Evolutionary conservation across 2,888 invertebrate genomes (phyloP), one percentile per base, ranked within the genome.

Genomic region (Atethmia centrago): DNA sequence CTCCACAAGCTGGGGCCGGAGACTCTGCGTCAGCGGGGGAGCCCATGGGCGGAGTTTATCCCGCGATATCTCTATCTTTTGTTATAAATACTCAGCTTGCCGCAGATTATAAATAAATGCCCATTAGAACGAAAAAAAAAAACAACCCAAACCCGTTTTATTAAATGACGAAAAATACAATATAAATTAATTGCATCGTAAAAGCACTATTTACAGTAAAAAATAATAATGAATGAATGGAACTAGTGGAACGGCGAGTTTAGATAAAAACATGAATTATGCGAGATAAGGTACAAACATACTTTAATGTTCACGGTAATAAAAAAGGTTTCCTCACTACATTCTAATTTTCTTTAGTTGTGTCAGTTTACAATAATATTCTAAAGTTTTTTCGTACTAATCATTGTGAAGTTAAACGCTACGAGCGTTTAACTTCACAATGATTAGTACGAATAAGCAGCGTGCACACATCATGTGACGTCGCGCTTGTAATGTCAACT

Each of bases 321-420:
- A 49, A 77, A 28, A 36, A 45, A 61, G 31, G 21, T 61, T 71
- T 19, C 16, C n/a, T n/a, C 14, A 42, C 25, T n/a, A 45, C n/a
- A 58, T 25, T 53, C 36, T 36, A 21, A 53, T 36, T 56, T 47
- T 49, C 28, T 2, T 47, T 58, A 10, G 62, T 45, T 40, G 42
- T 45, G 19, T 62, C 19, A 45, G 45, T 62, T 19, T 21, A 8
- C 25, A 49, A 58, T 40, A 28, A n/a, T 10, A 49, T 49, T 49
- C n/a, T 21, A 1, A 10, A 49, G 3, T 3, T 49, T 49, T n/a
- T 49, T n/a, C 21, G 49, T 3, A 49, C 21, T 21, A 21, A n/a
- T 25, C 7, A 3, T 3, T 19, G n/a, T 28, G 19, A 40, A 65
- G n/a, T 21, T 16, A 19, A 47, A n/a, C 19, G 12, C 19, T n/a